These are phyloP conservation scores for Xestia ashworthii DNA, from an alignment of 2,888 invertebrate genomes.

Conservation along the genomic window DNA sequence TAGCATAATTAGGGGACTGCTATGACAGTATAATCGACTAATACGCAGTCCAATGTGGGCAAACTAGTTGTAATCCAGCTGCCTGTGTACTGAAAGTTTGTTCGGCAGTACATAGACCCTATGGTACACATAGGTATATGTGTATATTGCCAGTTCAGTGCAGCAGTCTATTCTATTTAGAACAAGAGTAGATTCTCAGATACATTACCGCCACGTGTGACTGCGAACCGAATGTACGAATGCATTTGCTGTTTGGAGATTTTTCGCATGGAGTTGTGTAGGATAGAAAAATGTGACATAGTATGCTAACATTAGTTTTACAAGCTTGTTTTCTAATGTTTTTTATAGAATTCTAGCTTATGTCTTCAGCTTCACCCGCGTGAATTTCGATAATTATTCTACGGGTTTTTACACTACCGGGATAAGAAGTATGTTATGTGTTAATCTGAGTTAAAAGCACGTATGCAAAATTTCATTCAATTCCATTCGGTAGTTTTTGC, in stretches of 20 bases:
- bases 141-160: constrained; percentile 1
- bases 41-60: not conserved
- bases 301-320: too few species aligned
- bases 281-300: not conserved
- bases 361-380: too few species aligned
- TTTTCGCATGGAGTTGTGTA: constrained; percentile 1
- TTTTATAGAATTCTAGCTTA: not conserved
- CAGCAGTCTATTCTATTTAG: constrained; percentile 23
- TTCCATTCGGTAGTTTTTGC: too few species aligned
- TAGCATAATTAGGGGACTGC: not conserved
- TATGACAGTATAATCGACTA: not conserved
- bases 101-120: not conserved
- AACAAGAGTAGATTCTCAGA: constrained; percentile 34
- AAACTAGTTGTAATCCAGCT: not conserved
- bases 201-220: constrained; percentile 46
- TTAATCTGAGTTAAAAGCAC: too few species aligned
- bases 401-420: too few species aligned
- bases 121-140: not conserved
- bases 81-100: not conserved
- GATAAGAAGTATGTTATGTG: too few species aligned
- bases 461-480: too few species aligned
- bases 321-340: too few species aligned
- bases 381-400: too few species aligned
- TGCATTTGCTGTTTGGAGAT: constrained; percentile 12
- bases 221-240: not conserved